Evolutionary conservation across 2,888 invertebrate species (phyloP), one percentile per base, ranked within the genome.

Genomic region (Apamea monoglypha): DNA sequence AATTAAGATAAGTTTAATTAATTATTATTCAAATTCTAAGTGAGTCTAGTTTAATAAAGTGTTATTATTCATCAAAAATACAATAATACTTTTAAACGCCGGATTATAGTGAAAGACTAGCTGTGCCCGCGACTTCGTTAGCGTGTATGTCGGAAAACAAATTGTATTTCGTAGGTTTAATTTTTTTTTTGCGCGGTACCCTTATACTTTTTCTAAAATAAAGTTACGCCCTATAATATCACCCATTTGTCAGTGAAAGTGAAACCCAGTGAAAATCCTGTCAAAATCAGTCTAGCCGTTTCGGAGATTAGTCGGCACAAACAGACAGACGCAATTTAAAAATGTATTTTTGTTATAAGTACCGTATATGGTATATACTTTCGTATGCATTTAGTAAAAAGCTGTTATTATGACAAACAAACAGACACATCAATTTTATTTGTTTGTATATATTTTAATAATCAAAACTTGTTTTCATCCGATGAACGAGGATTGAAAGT

Each of bases 391-490:
- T 53, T 25, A 53, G 25, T 53, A 25, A 53, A 53, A 53, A 10
- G 53, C 53, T 53, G 25, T 25, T 25, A 53, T 53, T 53, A 25
- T 53, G 53, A 8, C 8, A 53, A 21, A 53, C 56, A 56, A n/a
- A 56, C 25, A 25, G 25, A 56, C 10, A 4, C 56, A 25, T 12
- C n/a, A 25, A n/a, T 12, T 56, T 12, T 56, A 25, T 56, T 4
- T n/a, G 25, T 56, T 56, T 25, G 25, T 56, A 56, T 25, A 12
- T 4, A 25, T 56, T 44, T 77, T 36, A 68, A 53, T 61, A 59
- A 40, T 32, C n/a, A 7, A 0, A 21, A 77, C 25, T 67, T 47
- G 40, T 50, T 80, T 68, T 80, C 44, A 81, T 75, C 21, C 16
- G 29, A 44, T 74, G 59, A 59, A 66, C 29, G 16, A 66, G 40